Conservation (phyloP, 2,888 invertebrate genomes). For the Nasonia oneida region DNA sequence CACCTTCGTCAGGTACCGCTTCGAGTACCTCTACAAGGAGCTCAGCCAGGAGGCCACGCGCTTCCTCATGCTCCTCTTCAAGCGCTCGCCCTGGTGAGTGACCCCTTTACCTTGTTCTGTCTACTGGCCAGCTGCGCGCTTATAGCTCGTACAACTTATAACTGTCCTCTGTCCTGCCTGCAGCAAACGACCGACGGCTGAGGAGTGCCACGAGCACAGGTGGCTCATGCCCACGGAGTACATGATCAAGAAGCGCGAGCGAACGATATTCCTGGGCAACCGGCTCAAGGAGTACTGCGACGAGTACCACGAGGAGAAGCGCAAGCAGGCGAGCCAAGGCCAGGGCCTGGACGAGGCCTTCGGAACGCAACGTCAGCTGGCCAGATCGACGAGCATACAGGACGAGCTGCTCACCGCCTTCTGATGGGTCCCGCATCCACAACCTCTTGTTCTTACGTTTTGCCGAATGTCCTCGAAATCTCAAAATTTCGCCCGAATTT, state of each 20-base stretch:
- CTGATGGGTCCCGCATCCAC: constrained; percentile 61
- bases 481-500: too few species aligned
- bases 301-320: constrained; percentile 87
- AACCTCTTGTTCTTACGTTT: too few species aligned
- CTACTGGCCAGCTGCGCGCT: too few species aligned
- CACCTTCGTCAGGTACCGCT: constrained; percentile 93
- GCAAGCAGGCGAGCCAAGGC: constrained; percentile 82
- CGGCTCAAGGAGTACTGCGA: constrained; percentile 91
- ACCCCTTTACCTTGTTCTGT: neutral
- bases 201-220: constrained; percentile 97
- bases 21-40: constrained; percentile 96
- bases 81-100: constrained; percentile 92
- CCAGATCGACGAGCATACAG: constrained; percentile 91
- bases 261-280: constrained; percentile 91
- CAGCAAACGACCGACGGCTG: constrained; percentile 95
- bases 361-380: constrained; percentile 82
- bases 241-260: constrained; percentile 95
- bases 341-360: constrained; percentile 82
- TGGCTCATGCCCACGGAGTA: constrained; percentile 96
- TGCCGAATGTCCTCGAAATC: too few species aligned
- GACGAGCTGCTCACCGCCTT: constrained; percentile 87
- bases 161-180: neutral
- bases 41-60: constrained; percentile 95
- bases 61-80: constrained; percentile 97
- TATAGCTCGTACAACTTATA: too few species aligned